These are phyloP conservation scores for Ivindomyrus marchei DNA, from an alignment of 2,113 vertebrate species.

Conservation along the genomic window DNA sequence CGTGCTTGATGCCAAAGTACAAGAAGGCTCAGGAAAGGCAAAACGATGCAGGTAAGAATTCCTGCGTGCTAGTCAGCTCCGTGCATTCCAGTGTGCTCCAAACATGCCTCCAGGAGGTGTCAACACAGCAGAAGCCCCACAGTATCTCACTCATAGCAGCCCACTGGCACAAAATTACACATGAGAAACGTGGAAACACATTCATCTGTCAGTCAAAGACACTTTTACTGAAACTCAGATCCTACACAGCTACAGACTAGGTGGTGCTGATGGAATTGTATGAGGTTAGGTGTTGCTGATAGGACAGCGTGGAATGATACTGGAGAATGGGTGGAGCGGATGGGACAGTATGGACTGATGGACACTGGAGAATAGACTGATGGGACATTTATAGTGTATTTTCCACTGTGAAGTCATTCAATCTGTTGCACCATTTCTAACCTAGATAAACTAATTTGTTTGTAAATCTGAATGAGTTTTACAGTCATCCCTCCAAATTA, in stretches of 20 bases:
- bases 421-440: background rate
- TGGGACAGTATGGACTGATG: background rate
- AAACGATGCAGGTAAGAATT: background rate
- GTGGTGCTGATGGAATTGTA: background rate
- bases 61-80: background rate
- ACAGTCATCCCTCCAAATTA: background rate
- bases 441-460: background rate
- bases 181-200: background rate
- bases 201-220: background rate
- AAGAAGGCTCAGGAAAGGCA: background rate
- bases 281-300: background rate
- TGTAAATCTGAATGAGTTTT: background rate
- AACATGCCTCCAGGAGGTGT: background rate
- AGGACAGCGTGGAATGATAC: background rate
- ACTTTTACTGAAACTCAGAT: background rate
- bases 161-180: background rate
- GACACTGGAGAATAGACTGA: background rate
- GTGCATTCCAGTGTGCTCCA: background rate
- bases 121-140: background rate
- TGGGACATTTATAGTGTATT: background rate
- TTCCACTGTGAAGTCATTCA: background rate
- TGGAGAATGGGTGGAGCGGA: background rate
- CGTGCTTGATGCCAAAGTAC: background rate
- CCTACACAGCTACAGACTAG: background rate
- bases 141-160: background rate